Base-by-base conservation (phyloP, 2,888 invertebrate genomes). In the Toxonevra muliebris region DNA sequence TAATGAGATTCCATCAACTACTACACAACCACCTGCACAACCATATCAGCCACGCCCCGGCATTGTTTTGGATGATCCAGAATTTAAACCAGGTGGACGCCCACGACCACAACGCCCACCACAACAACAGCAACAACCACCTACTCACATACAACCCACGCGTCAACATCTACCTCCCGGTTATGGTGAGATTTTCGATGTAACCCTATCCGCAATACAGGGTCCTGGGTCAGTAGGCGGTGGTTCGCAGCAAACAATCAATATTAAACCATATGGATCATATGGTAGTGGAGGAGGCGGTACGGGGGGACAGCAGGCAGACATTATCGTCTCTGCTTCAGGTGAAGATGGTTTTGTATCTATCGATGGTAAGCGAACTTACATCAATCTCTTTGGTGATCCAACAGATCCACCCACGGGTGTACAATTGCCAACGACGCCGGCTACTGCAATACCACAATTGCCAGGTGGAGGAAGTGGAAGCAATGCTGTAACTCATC, bases 291-390 rank as follows among this genome's bases (percentile, higher is more conserved):
- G 68, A 13, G 69, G 66, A 3, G 74, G 78, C 9, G 41, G 59
- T 1, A 73, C 59, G 20, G 66, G 52, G 42, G 66, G 63, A 41
- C 67, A 66, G n/a, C 87, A 85, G 61, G 84, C 81, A 19, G 93
- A 93, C 77, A 93, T 94, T 59, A 94, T 95, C 63, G 90, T 94
- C 2, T 91, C 93, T 0, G 90, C 93, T 3, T 89, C 92, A 8
- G 93, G 92, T 17, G 91, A 92, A 58, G 92, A 95, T 79, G 93
- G 94, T 40, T 95, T 94, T 84, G 96, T 96, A 15, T 95, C 94
- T 30, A 96, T 96, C 68, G 95, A 96, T 80, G 96, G 96, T 48
- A 94, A 95, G 86, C 87, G 94, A 77, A 95, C 95, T 0, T 95
- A 95, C 81, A 88, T 96, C 75, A 94, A 94, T 86, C 87, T 95